A percentile compares a stretch with the other conserved stretches of the same genome.
Conservation (phyloP, 2,888 invertebrate species). For the Acanthosepion pharaonis region DNA sequence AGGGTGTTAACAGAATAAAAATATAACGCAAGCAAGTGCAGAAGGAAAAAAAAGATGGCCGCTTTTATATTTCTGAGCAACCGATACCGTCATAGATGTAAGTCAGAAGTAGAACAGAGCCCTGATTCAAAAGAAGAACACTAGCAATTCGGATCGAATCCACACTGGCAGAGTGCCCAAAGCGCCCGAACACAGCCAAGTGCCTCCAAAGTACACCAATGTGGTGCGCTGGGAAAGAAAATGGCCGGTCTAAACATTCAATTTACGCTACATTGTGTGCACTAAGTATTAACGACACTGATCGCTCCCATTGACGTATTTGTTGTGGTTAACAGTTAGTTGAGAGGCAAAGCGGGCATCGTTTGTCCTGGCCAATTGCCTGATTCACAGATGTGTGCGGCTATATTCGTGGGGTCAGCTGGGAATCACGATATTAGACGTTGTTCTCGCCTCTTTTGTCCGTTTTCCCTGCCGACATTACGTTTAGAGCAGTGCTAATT, state of each 20-base stretch:
- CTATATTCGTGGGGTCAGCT: not conserved
- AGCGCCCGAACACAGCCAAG: not conserved
- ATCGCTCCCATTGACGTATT: constrained; percentile 8
- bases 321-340: constrained; percentile 20
- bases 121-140: not conserved
- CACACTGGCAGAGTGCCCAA: not conserved
- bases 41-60: not conserved
- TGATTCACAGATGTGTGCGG: not conserved
- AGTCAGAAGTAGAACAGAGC: not conserved
- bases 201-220: not conserved
- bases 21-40: not conserved
- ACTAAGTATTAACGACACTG: not conserved
- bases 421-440: not conserved
- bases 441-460: not conserved
- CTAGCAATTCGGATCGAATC: not conserved
- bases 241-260: not conserved
- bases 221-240: not conserved
- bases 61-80: not conserved
- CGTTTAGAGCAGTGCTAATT: not conserved
- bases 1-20: not conserved
- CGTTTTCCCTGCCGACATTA: not conserved
- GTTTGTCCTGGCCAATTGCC: constrained; percentile 12
- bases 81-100: not conserved
- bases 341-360: not conserved
- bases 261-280: not conserved